A percentile compares a stretch with the other conserved stretches of the same genome.
Evolutionary conservation across 2,888 invertebrate species (phyloP).

Genomic region (Zygaena filipendulae): DNA sequence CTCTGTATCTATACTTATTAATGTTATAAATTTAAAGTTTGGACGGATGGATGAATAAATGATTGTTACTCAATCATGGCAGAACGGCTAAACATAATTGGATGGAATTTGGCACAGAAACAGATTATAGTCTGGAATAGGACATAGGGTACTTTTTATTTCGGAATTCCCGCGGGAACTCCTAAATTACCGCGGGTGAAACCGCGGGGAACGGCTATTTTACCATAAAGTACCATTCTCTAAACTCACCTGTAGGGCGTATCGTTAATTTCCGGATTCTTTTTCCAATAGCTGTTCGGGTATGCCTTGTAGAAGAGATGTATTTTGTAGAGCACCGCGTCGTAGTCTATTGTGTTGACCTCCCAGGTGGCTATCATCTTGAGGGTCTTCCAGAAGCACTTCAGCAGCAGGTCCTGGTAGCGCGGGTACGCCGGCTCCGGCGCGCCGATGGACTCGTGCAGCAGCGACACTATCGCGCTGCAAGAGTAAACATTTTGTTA

Average conservation of each 20-base stretch:
- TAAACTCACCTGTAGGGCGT: constrained; percentile 76
- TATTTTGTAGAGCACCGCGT: constrained; percentile 82
- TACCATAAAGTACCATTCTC: no score
- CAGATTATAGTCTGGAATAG: no score
- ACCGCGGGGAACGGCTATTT: no score
- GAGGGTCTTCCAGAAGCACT: constrained; percentile 95
- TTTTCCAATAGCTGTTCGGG: constrained; percentile 90
- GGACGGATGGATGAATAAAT: no score
- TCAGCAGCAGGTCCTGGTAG: constrained; percentile 86
- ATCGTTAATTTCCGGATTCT: constrained; percentile 76
- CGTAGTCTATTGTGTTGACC: constrained; percentile 78
- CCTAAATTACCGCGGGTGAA: no score
- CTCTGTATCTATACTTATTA: no score
- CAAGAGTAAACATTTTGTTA: no score
- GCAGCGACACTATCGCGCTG: constrained; percentile 87
- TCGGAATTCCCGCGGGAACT: no score
- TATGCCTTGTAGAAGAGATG: constrained; percentile 90
- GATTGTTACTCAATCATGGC: no score
- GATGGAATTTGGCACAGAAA: no score
- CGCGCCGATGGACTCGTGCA: constrained; percentile 86
- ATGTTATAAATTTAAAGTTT: no score
- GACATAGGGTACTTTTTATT: not conserved
- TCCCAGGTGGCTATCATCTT: constrained; percentile 87
- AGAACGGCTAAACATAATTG: no score
- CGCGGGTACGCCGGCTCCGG: constrained; percentile 71